Base-by-base conservation (phyloP, 1,140 invertebrate species). In the Drosophila persimilis region DNA sequence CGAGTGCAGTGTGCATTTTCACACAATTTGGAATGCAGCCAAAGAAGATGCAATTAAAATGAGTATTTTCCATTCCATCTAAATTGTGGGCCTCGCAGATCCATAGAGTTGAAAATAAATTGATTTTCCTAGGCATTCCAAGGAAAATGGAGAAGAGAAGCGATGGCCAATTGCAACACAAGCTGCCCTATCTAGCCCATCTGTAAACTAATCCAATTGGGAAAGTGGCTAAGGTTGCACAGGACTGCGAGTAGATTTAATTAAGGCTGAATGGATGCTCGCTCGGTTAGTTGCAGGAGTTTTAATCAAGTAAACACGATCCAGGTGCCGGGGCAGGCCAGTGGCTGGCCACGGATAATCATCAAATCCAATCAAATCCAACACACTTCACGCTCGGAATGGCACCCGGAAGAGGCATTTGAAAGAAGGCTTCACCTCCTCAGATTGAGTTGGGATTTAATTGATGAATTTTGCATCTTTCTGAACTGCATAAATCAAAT, bases 401-500 rank as follows among this genome's bases (percentile, higher is more conserved):
- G 62, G 20, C 65, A 53, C 75, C 62, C 80, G n/a, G 60, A 67
- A 62, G 70, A 64, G 44, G 46, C 71, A 76, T 83, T 72, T 59
- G 22, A 58, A 58, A 51, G 57, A 24, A 3, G 24, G 24, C 24
- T 3, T 3, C 4, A 24, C 24, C 24, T 24, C 24, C 24, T 24
- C 5, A 20, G 20, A 20, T 20, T 2, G 20, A 20, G 20, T 2
- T 41, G 45, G 50, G 62, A 61, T 73, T 85, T 66, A 64, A 85
- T 66, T 65, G 76, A 86, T 85, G 69, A 80, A 85, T 86, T 77
- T 69, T 80, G 74, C 79, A 85, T 80, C 69, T 43, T 41, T n/a
- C 61, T 54, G 44, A 35, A 77, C 39, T 64, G 61, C 58, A 88
- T 86, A 86, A 86, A 86, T 86, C 81, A 85, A 62, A 39, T 39